These are phyloP conservation scores for Entomyzon cyanotis DNA, from an alignment of 2,113 vertebrate species.

Conservation along the genomic window DNA sequence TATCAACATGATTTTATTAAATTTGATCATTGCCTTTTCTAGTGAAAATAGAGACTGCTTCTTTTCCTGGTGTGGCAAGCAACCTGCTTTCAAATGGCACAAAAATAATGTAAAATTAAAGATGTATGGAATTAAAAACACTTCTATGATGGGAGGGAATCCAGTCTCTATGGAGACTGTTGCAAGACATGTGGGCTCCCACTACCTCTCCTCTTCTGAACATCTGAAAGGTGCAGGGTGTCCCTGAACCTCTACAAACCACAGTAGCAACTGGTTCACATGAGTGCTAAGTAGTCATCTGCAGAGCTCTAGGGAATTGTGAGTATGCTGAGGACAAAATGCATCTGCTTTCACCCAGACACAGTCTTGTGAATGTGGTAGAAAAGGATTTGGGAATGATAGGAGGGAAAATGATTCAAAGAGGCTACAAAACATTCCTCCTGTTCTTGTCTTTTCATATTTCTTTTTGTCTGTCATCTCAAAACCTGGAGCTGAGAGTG, in stretches of 20 bases:
- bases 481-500: not conserved
- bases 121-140: not conserved
- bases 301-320: not conserved
- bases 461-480: not conserved
- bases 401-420: not conserved
- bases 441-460: not conserved
- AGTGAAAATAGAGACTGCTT: not conserved
- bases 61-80: not conserved
- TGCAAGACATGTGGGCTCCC: not conserved
- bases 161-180: not conserved
- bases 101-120: not conserved
- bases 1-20: not conserved
- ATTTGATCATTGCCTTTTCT: not conserved
- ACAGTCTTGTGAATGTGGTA: not conserved
- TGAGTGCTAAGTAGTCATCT: not conserved
- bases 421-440: not conserved
- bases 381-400: not conserved
- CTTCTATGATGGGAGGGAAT: not conserved
- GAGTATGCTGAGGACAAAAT: not conserved
- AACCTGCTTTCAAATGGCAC: not conserved
- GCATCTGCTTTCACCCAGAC: not conserved
- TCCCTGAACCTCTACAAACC: not conserved
- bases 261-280: rapidly evolving
- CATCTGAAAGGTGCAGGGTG: not conserved
- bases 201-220: not conserved